These are phyloP conservation scores for Saiga tatarica DNA, from an alignment of 2,113 vertebrate genomes.

Conservation along the genomic window DNA sequence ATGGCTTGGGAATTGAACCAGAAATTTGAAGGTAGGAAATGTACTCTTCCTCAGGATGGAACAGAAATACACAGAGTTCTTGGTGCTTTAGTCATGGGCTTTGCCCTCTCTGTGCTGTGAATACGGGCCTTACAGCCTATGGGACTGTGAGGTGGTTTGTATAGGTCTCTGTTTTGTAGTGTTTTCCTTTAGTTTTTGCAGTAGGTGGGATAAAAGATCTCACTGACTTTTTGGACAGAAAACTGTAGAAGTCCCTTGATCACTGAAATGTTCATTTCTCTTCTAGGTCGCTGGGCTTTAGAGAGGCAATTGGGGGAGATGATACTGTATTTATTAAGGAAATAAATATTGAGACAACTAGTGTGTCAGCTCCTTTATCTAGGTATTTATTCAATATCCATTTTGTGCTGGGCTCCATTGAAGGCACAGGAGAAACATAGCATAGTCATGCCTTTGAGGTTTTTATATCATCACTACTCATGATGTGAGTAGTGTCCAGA, in stretches of 20 bases:
- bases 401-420: neutral
- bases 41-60: neutral
- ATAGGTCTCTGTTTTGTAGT: neutral
- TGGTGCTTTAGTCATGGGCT: neutral
- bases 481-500: neutral
- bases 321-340: neutral
- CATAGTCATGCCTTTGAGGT: neutral
- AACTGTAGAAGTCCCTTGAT: constrained; percentile 12
- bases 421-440: neutral
- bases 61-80: neutral
- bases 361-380: neutral
- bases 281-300: neutral
- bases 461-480: neutral
- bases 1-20: neutral
- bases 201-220: neutral
- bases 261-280: neutral
- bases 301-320: neutral
- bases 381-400: neutral
- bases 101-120: neutral
- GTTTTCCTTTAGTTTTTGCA: neutral
- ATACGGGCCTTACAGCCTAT: neutral
- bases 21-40: neutral
- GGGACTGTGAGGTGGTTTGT: neutral
- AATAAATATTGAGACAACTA: neutral
- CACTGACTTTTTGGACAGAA: constrained; percentile 9